Percentiles rank a stretch among this genome's conserved stretches.
phyloP scores from a whole-genome alignment of 1,140 invertebrate genomes.

The Drosophila parabipectinata region DNA sequence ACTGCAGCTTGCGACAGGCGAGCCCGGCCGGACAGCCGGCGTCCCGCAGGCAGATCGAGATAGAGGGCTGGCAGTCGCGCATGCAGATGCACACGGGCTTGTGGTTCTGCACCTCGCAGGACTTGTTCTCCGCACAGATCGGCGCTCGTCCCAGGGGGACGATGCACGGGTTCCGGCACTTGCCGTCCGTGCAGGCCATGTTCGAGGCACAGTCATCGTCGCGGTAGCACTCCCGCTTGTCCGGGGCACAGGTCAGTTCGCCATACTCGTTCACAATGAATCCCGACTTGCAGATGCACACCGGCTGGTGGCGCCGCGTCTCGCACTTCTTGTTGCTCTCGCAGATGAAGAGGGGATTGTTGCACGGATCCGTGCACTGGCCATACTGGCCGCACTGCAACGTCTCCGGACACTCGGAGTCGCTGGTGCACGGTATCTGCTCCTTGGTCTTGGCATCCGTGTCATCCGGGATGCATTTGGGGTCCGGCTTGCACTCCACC shows the following conservation, averaged over 20 bases:
- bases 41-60: constrained; percentile 94
- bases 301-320: constrained; percentile 92
- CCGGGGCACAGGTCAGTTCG: constrained; percentile 92
- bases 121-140: constrained; percentile 91
- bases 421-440: constrained; percentile 86
- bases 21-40: constrained; percentile 92
- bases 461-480: constrained; percentile 87
- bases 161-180: constrained; percentile 94
- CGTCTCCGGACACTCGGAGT: constrained; percentile 90
- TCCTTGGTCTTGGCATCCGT: constrained; percentile 85
- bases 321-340: constrained; percentile 93
- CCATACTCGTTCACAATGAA: constrained; percentile 93
- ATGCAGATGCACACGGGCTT: constrained; percentile 93
- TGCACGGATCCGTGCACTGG: constrained; percentile 92
- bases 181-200: constrained; percentile 91
- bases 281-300: constrained; percentile 94
- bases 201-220: constrained; percentile 94
- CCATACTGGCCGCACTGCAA: constrained; percentile 89
- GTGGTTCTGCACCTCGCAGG: constrained; percentile 93
- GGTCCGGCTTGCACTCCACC: constrained; percentile 90
- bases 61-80: constrained; percentile 92
- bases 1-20: constrained; percentile 94
- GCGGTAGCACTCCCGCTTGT: constrained; percentile 90
- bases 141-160: constrained; percentile 85
- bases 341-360: constrained; percentile 87